Evolutionary conservation across 2,888 invertebrate genomes (phyloP).

Genomic region (Eupithecia exiguata): DNA sequence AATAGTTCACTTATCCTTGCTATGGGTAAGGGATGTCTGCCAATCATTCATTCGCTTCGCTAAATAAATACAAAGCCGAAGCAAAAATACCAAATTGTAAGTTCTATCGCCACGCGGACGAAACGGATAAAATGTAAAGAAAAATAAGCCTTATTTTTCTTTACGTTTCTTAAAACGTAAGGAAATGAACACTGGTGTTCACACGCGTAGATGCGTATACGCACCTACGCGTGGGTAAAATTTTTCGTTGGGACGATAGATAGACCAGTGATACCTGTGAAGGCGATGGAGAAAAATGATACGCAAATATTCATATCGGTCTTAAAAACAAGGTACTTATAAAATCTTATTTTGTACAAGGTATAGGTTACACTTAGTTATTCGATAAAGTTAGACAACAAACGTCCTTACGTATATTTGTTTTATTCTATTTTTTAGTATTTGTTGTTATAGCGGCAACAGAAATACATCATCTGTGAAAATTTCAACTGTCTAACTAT

Average conservation of each 20-base stretch:
- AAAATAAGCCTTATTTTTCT: too few species aligned
- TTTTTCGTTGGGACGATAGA: background rate
- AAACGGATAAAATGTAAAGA: background rate
- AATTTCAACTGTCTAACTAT: too few species aligned
- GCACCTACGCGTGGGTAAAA: background rate
- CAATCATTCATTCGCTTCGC: conserved; percentile 12
- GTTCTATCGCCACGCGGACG: background rate
- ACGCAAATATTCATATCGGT: background rate
- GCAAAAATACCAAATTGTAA: background rate
- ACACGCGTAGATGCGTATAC: too few species aligned
- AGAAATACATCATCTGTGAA: too few species aligned
- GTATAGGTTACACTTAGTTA: background rate
- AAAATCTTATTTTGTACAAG: background rate
- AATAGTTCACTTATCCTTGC: background rate
- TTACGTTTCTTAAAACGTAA: too few species aligned
- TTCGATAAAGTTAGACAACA: background rate
- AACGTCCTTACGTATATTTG: too few species aligned
- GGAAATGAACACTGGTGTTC: too few species aligned
- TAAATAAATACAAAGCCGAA: conserved; percentile 4
- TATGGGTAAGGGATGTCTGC: background rate
- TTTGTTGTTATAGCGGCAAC: too few species aligned
- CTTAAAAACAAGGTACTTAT: background rate
- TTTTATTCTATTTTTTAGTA: too few species aligned
- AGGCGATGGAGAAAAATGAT: background rate
- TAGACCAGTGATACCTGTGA: background rate